Evolutionary conservation across 2,888 invertebrate species (phyloP).

Genomic region (Caenorhabditis panamensis): DNA sequence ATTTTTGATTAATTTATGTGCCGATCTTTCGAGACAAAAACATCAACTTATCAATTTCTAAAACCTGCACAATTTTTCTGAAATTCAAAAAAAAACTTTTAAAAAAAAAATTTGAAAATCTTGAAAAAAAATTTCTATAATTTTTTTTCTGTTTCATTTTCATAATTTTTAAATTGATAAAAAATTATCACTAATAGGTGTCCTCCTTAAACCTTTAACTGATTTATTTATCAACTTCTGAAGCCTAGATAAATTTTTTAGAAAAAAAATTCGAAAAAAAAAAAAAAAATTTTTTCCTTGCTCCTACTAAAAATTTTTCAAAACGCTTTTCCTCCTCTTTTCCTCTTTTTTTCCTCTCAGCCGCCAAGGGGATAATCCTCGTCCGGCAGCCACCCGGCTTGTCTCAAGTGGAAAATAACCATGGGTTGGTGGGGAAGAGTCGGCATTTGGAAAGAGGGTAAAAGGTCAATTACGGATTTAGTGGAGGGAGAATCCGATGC

Average conservation of each 20-base stretch:
- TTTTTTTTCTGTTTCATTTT: conserved; percentile 1
- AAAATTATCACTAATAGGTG: not conserved
- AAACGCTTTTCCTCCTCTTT: not conserved
- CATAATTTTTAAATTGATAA: not conserved
- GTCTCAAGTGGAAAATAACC: conserved; percentile 14
- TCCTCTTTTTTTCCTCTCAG: not conserved
- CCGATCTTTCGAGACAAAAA: no score
- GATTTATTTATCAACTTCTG: no score
- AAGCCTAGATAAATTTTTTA: no score
- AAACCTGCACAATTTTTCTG: no score
- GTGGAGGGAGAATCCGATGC: conserved; percentile 34
- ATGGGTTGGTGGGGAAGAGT: not conserved
- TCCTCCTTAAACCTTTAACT: no score
- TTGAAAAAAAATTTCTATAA: not conserved
- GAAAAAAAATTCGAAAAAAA: no score
- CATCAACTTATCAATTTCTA: no score
- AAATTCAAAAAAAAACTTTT: not conserved
- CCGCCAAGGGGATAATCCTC: conserved; percentile 1
- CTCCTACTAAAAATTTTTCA: no score
- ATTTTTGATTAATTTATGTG: no score
- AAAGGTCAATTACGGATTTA: conserved; percentile 55
- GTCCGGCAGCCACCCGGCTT: not conserved
- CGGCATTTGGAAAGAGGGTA: conserved; percentile 8
- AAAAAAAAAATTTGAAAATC: not conserved
- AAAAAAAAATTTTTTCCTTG: no score